These are phyloP conservation scores for Sanderia malayensis DNA, from an alignment of 30 jellyfish, hydroid and myxozoan genomes.

Conservation along the genomic window DNA sequence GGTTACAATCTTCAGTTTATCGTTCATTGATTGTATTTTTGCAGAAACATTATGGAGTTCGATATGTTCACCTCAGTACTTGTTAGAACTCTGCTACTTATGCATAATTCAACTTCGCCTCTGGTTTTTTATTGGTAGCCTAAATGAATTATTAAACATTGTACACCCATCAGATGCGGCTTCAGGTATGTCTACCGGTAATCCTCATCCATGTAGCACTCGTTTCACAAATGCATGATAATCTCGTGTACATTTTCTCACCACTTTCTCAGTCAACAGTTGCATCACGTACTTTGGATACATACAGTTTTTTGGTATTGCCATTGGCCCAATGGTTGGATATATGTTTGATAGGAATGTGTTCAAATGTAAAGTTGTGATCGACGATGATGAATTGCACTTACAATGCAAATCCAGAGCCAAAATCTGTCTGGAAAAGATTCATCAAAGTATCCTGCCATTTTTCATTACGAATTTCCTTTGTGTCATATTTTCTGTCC, in stretches of 20 bases:
- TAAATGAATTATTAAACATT: slow-evolving; percentile 33
- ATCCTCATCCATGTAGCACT: neutral
- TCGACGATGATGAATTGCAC: neutral
- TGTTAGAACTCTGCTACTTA: slow-evolving; percentile 60
- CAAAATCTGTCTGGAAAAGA: neutral
- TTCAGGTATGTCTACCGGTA: slow-evolving; percentile 32
- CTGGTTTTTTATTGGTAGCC: slow-evolving; percentile 86
- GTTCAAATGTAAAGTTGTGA: neutral
- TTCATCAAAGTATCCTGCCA: slow-evolving; percentile 54
- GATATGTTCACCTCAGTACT: slow-evolving; percentile 54
- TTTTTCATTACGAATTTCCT: slow-evolving; percentile 48
- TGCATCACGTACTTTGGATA: slow-evolving; percentile 67
- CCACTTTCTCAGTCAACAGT: slow-evolving; percentile 38
- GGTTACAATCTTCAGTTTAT: too few species aligned
- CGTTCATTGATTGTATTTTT: neutral
- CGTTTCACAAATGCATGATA: slow-evolving; percentile 2
- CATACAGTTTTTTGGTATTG: slow-evolving; percentile 71
- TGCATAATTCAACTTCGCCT: slow-evolving; percentile 60
- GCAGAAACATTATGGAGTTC: slow-evolving; percentile 60
- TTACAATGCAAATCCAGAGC: neutral
- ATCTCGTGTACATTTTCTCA: neutral
- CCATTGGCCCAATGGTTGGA: slow-evolving; percentile 82
- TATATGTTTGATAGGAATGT: slow-evolving; percentile 49
- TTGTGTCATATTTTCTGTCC: slow-evolving; percentile 36
- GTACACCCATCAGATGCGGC: slow-evolving; percentile 9